These are phyloP conservation scores for Clavelina lepadiformis DNA, from an alignment of 23 tunicate species.

Conservation along the genomic window DNA sequence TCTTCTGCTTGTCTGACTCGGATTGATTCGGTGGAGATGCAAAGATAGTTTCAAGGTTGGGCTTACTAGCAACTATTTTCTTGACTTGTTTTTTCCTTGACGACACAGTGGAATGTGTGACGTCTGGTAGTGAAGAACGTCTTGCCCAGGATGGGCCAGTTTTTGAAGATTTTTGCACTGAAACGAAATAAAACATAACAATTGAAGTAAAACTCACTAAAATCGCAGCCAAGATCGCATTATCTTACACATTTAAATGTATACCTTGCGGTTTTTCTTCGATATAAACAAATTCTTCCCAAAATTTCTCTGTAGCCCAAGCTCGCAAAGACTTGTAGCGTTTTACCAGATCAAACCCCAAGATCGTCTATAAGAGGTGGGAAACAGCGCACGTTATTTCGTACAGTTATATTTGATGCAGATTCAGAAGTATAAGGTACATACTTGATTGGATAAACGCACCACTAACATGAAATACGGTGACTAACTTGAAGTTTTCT, in stretches of 20 bases:
- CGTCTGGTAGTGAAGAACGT: constrained; percentile 33
- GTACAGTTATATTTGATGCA: not conserved
- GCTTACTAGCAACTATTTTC: no score
- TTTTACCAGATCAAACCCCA: constrained; percentile 45
- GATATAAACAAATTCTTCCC: constrained; percentile 19
- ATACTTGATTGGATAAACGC: not conserved
- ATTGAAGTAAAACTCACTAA: no score
- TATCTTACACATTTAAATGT: no score
- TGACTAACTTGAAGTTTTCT: constrained; percentile 62
- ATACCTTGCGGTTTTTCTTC: no score
- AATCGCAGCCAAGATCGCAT: no score
- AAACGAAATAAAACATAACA: no score
- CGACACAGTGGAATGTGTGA: not conserved
- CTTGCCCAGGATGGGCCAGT: constrained; percentile 4
- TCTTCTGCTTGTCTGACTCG: not conserved
- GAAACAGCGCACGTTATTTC: not conserved
- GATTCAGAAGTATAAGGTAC: not conserved
- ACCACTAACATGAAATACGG: not conserved
- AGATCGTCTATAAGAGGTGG: constrained; percentile 25
- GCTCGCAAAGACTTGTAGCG: constrained; percentile 52
- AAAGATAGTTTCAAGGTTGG: no score
- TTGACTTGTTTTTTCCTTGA: not conserved
- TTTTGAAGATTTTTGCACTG: no score
- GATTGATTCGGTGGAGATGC: not conserved
- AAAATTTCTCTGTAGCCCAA: constrained; percentile 39